Evolutionary conservation across 2,888 invertebrate genomes (phyloP), one percentile per base, ranked within the genome.

Genomic region (Entomobrya multifasciata): DNA sequence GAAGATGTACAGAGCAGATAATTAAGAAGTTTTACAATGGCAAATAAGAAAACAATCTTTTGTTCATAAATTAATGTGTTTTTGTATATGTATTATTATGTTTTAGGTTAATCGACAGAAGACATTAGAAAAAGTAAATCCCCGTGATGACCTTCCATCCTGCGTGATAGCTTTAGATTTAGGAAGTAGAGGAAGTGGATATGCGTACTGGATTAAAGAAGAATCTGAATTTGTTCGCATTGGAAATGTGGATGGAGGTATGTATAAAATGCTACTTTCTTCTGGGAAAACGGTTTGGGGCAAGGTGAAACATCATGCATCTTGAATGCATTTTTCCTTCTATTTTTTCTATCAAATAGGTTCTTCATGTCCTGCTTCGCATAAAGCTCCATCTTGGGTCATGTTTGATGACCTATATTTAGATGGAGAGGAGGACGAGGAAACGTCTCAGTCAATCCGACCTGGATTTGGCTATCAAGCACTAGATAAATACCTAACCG

Each of bases 371-470:
- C 89, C 88, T 13, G 86, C 86, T 1, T 88, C 88, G n/a, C 90
- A 90, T 80, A 90, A 90, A 88, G 87, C 89, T 55, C 90, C 90
- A n/a, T 90, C 89, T 0, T 90, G 90, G 90, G 85, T 90, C 30
- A 86, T 83, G 86, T 86, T 90, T 36, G 90, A 89, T n/a, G 88
- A 88, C 83, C 79, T 87, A 20, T 88, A 90, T 44, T 70, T 87
- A 62, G 88, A 89, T 55, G 87, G 86, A 3, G 88, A 90, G 13
- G 88, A 88, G 22, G 87, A 88, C n/a, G 86, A 81, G 22, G 88
- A 86, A 60, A 87, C 78, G 11, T 77, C 49, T 15, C 79, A 82
- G 52, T 86, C 76, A 44, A 88, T 77, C 27, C 80, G 86, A 27
- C 89, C 89, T 36, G 86, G 87, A 30, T 89, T 90, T 84, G 90